Percentiles rank a stretch among this genome's conserved stretches.
These are phyloP conservation scores for Lutjanus argentimaculatus DNA, from an alignment of 2,797 vertebrate genomes.

Conservation along the genomic window DNA sequence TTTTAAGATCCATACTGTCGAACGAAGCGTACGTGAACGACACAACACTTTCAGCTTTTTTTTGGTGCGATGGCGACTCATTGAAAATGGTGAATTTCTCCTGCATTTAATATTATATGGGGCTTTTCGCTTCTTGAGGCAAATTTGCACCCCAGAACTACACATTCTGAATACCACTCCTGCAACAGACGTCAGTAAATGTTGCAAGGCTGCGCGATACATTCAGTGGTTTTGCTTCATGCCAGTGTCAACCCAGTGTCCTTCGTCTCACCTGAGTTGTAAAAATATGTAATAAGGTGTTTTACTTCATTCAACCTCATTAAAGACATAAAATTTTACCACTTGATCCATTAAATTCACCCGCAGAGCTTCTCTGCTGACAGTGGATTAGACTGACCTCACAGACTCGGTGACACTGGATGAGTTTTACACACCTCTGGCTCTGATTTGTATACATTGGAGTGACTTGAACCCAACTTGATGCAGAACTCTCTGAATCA, in stretches of 20 bases:
- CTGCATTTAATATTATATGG: not conserved
- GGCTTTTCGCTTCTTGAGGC: not conserved
- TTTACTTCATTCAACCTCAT: not conserved
- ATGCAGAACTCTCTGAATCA: not conserved
- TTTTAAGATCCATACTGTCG: too few relatives aligned
- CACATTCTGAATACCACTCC: too few relatives aligned
- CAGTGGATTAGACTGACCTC: not conserved
- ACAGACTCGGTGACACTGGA: not conserved
- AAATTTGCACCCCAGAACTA: not conserved
- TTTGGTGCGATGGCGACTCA: too few relatives aligned
- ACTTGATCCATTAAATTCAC: too few relatives aligned
- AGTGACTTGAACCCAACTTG: not conserved
- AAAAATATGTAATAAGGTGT: not conserved
- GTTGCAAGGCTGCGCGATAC: not conserved
- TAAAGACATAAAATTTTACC: not conserved
- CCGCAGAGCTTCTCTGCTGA: not conserved
- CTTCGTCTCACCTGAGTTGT: not conserved
- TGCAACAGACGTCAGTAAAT: not conserved
- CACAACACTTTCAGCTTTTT: too few relatives aligned
- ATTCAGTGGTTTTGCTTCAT: too few relatives aligned
- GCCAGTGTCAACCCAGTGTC: too few relatives aligned
- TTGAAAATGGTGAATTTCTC: too few relatives aligned
- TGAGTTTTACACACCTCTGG: slow-evolving; percentile 1
- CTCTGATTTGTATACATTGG: slow-evolving; percentile 4
- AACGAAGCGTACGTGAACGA: too few relatives aligned